Conservation (phyloP, 2,113 vertebrate species). For the Dasyprocta punctata region DNA sequence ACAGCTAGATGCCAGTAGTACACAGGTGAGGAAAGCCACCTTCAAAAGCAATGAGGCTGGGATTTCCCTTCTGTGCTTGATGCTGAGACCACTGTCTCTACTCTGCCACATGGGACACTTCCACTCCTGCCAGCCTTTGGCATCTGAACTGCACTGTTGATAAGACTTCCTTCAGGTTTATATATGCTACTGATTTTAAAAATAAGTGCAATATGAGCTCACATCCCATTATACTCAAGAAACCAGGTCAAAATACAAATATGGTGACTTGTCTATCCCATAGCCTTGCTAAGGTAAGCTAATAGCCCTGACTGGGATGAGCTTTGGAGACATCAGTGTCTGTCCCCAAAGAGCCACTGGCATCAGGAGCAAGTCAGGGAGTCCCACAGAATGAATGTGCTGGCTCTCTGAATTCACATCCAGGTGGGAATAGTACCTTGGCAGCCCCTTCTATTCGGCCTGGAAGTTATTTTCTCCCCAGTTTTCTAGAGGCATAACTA, state of each 20-base stretch:
- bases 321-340: neutral
- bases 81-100: neutral
- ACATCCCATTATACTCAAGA: neutral
- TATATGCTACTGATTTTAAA: neutral
- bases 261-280: accelerated
- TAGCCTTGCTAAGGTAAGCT: neutral
- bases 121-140: neutral
- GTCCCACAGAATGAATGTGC: neutral
- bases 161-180: neutral
- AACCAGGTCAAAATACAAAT: neutral
- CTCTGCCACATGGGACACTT: neutral
- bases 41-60: neutral
- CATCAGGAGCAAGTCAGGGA: too few species aligned
- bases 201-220: neutral
- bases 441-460: neutral
- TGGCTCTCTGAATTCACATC: neutral
- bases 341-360: neutral
- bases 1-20: neutral
- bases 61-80: neutral
- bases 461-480: neutral
- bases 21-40: neutral
- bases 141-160: neutral
- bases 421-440: too few species aligned
- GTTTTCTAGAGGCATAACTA: slow-evolving; percentile 39
- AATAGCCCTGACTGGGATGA: accelerated